These are phyloP conservation scores for Falco concolor DNA, from an alignment of 2,797 vertebrate species.

Conservation along the genomic window DNA sequence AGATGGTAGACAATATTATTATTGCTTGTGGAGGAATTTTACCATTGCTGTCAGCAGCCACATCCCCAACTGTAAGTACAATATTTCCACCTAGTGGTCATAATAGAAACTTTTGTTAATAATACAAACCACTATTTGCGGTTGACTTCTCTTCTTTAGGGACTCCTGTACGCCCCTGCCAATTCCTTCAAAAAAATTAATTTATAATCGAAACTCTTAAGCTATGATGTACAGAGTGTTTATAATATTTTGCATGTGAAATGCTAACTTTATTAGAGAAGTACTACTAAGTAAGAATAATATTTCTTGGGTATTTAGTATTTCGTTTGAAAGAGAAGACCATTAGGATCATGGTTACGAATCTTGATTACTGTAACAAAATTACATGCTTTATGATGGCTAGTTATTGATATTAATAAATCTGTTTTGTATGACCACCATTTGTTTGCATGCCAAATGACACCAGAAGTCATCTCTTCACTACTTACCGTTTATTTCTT, in stretches of 20 bases:
- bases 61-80: slow-evolving; percentile 98
- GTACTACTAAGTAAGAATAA: neutral
- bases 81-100: slow-evolving; percentile 76
- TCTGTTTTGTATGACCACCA: neutral
- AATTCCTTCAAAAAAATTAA: neutral
- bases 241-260: neutral
- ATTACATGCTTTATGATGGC: neutral
- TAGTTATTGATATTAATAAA: neutral
- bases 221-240: neutral
- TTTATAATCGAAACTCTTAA: neutral
- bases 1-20: slow-evolving; percentile 99
- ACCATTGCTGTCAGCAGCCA: slow-evolving; percentile 93
- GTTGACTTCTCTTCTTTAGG: neutral
- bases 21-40: slow-evolving; percentile 99
- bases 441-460: neutral
- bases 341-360: neutral
- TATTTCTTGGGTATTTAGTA: neutral
- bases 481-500: neutral
- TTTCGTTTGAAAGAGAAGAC: neutral
- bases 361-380: neutral
- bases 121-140: neutral
- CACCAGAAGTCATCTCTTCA: neutral
- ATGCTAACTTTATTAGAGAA: neutral
- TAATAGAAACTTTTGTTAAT: slow-evolving; percentile 7
- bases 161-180: neutral